Base-by-base conservation (phyloP, 92 coral and sea anemone species). In the Virgularia gustaviana region DNA sequence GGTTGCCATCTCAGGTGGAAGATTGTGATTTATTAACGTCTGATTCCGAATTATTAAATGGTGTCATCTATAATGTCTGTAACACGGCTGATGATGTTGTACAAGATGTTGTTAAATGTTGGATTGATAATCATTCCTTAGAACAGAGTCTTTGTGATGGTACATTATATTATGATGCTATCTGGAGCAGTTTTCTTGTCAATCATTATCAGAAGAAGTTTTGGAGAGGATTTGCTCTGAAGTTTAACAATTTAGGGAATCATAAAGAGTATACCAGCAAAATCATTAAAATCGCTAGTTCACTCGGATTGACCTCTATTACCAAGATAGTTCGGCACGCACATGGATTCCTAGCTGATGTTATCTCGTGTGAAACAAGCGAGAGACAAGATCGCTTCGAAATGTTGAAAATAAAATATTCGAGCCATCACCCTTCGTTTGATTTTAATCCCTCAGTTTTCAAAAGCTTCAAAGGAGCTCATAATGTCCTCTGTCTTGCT, bases 151-250 rank as follows among this genome's bases (percentile, higher is more conserved):
- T 68, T 18, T 47, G 27, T 25, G 53, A 20, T 32, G 49, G 47
- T 29, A 30, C 13, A 6, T 16, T 27, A 6, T 2, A 2, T 4
- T 36, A 36, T 16, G 32, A 16, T 2, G 13, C 22, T 16, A 49
- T 68, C 22, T 68, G 75, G 60, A 68, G 75, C 47, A 68, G 75
- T 51, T 68, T 68, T 47, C 35, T 30, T 35, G 7, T 68, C 18
- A 31, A 1, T 49, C 9, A 29, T 33, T 43, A 51, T 36, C 18
- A 35, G 16, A 25, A 44, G 0, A 45, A 4, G 34, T 68, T 32
- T 30, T 42, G 6, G 33, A 30, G 45, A 13, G 57, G 75, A 19
- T 49, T 49, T 38, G 36, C 54, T 30, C 41, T 68, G 10, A 51
- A 49, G 47, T 49, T 49, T 33, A 33, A 38, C 25, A 25, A 36